phyloP scores from a whole-genome alignment of 2,888 invertebrate genomes.

The Plusia festucae region DNA sequence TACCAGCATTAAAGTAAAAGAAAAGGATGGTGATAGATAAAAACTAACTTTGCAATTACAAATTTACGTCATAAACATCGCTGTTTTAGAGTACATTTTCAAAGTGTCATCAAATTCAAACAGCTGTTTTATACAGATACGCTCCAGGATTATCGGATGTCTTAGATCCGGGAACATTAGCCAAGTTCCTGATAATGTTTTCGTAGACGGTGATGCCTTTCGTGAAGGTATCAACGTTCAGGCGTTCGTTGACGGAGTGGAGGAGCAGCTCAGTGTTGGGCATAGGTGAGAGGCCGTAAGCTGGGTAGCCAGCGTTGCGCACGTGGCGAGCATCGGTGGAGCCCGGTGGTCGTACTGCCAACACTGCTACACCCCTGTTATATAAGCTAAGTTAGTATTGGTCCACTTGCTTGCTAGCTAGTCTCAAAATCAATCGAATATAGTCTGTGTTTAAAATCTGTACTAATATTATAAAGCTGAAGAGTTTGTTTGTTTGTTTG shows the following conservation, averaged over 20 bases:
- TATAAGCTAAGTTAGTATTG: neutral
- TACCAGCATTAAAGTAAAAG: too few species aligned
- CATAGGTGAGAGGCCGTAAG: constrained; percentile 95
- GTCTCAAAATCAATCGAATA: neutral
- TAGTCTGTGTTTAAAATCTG: too few species aligned
- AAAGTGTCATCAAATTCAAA: neutral
- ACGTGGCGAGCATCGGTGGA: constrained; percentile 94
- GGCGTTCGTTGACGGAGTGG: constrained; percentile 94
- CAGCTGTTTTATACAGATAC: constrained; percentile 35
- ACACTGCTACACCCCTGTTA: constrained; percentile 89
- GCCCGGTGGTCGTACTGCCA: constrained; percentile 93
- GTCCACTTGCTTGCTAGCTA: too few species aligned
- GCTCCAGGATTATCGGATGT: constrained; percentile 12
- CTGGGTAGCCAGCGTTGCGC: constrained; percentile 92
- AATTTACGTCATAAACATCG: too few species aligned
- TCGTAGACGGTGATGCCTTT: constrained; percentile 93
- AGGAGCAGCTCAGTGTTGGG: constrained; percentile 93
- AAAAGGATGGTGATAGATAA: too few species aligned
- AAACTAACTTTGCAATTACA: too few species aligned
- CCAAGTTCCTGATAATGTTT: constrained; percentile 75
- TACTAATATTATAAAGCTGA: too few species aligned
- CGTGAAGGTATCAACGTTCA: constrained; percentile 92
- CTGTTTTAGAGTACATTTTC: neutral
- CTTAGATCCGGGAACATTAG: constrained; percentile 21
- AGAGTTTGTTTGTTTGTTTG: too few species aligned